These are phyloP conservation scores for Pocota personata DNA, from an alignment of 2,888 invertebrate genomes.

Conservation along the genomic window DNA sequence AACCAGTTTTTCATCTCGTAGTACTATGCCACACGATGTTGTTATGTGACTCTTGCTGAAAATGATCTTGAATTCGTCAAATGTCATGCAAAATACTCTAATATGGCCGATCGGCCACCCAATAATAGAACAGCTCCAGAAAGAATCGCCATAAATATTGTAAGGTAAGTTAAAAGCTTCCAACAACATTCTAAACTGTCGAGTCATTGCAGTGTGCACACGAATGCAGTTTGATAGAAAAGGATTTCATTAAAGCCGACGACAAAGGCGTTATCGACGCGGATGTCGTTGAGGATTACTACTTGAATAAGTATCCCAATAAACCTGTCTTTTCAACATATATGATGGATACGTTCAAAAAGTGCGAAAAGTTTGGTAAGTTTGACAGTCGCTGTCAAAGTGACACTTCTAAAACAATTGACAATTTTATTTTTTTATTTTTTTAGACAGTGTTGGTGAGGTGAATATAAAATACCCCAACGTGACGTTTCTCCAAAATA, in stretches of 20 bases:
- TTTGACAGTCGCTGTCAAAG: neutral
- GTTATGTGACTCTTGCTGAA: neutral
- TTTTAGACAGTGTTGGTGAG: constrained; percentile 27
- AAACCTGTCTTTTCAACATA: neutral
- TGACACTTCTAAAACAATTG: neutral
- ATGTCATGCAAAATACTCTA: constrained; percentile 7
- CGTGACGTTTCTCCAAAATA: neutral
- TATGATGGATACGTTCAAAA: neutral
- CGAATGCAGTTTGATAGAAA: constrained; percentile 17
- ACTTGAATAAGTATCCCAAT: neutral
- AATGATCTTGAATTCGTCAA: neutral
- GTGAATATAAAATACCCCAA: constrained; percentile 31
- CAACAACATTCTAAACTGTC: neutral
- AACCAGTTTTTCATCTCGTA: neutral
- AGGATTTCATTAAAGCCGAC: neutral
- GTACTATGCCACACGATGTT: constrained; percentile 33
- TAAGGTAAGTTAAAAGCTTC: neutral
- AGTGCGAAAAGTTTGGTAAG: constrained; percentile 28
- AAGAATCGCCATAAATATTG: constrained; percentile 41
- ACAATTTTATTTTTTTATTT: neutral
- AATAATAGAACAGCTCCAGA: neutral
- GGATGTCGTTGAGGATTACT: constrained; percentile 29
- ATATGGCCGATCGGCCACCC: neutral
- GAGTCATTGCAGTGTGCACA: constrained; percentile 16
- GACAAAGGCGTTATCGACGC: neutral